Base-by-base conservation (phyloP, 2,113 vertebrate species). In the Tylochromis polylepis region DNA sequence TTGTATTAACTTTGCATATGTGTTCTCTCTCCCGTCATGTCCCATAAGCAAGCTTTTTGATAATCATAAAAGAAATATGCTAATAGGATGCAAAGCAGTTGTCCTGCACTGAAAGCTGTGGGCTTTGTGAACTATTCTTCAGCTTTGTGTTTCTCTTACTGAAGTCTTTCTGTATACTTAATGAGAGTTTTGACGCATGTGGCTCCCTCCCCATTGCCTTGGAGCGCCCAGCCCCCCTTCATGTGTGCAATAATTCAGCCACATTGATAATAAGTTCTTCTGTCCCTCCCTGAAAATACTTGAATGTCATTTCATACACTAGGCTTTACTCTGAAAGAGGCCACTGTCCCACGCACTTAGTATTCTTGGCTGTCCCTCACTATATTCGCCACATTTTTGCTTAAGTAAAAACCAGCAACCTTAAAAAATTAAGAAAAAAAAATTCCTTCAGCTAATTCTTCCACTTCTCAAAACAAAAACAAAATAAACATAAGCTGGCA, bases 271-370 rank as follows among this genome's bases (percentile, higher is more conserved):
- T 86, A 94, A 86, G 80, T 85, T 77, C 88, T 58, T 94, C 93
- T 96, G 95, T 96, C 89, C 79, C 75, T 80, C 56, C 75, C 79
- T 83, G 80, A 92, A 93, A 94, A 95, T 93, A 86, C 84, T 49
- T 83, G 88, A 88, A 89, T 85, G 85, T 79, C 82, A 90, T 94
- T 88, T 92, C 85, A 89, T 89, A 92, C 83, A 90, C 90, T 46
- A 80, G 86, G 67, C 75, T 87, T 38, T 67, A 41, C 83, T 60
- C 90, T 96, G 92, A 96, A 96, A 95, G 95, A 90, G 88, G 65
- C 89, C 93, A 94, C 91, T 96, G 96, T 96, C 87, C 87, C 22
- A 3, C 51, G 62, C 88, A 91, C 91, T 95, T 94, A 93, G 90
- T 96, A 95, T 96, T 95, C 93, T 84, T 84, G 59, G 72, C 89